Conservation (phyloP, 2,113 vertebrate species). For the Pelvicachromis taeniatus region DNA sequence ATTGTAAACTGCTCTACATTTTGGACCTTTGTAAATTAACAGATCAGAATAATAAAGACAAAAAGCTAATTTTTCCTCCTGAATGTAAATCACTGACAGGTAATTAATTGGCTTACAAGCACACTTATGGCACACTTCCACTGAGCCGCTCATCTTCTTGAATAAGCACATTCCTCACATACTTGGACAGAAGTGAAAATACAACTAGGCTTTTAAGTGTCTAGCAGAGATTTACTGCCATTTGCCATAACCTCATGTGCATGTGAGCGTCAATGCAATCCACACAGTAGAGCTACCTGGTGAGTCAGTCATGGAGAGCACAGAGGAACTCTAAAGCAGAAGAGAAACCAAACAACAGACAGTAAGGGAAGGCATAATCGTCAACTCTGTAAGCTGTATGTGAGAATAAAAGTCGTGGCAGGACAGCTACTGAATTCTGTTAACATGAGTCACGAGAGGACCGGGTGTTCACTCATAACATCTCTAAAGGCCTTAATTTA, state of each 20-base stretch:
- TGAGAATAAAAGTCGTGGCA: background rate
- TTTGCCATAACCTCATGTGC: conserved; percentile 8
- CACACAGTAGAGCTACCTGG: conserved; percentile 16
- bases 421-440: background rate
- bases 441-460: background rate
- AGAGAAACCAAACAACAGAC: conserved; percentile 49
- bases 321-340: conserved; percentile 67
- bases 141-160: background rate
- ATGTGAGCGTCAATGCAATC: background rate
- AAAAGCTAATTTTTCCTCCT: background rate
- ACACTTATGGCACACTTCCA: background rate
- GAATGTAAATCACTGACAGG: background rate
- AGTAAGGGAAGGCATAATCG: background rate
- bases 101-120: background rate
- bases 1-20: background rate
- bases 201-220: conserved; percentile 16
- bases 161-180: conserved; percentile 46
- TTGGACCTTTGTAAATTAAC: background rate
- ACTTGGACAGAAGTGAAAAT: conserved; percentile 46
- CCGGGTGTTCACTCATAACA: background rate
- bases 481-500: background rate
- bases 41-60: background rate
- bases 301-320: conserved; percentile 32
- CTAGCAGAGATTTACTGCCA: background rate
- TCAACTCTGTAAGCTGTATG: background rate